Conservation (phyloP, 2,888 invertebrate genomes). For the Drosophila infuscata region DNA sequence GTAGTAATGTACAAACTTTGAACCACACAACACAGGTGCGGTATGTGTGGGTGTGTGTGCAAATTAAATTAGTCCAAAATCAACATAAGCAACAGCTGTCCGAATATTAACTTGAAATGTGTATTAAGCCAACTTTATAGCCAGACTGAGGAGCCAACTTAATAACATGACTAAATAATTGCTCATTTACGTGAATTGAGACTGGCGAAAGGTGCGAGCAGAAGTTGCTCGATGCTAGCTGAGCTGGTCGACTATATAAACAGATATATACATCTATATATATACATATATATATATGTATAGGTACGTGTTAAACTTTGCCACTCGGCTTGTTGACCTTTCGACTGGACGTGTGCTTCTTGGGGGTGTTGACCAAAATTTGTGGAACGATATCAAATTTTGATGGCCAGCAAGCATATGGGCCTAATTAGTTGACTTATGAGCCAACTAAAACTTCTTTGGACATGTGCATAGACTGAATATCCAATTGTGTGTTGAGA, state of each 20-base stretch:
- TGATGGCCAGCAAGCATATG: slow-evolving; percentile 26
- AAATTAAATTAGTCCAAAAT: slow-evolving; percentile 46
- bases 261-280: background rate
- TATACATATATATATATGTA: background rate
- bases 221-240: background rate
- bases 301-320: slow-evolving; percentile 52
- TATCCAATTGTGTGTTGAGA: background rate
- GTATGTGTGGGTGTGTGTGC: background rate
- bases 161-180: slow-evolving; percentile 70
- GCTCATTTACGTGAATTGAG: slow-evolving; percentile 67
- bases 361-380: slow-evolving; percentile 54
- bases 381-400: slow-evolving; percentile 51
- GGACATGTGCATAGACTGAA: background rate
- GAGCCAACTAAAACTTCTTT: slow-evolving; percentile 20
- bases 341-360: slow-evolving; percentile 14
- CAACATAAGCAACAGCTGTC: slow-evolving; percentile 34
- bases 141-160: slow-evolving; percentile 43
- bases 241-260: background rate
- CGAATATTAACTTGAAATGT: slow-evolving; percentile 33
- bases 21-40: background rate
- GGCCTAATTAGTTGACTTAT: slow-evolving; percentile 66
- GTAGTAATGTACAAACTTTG: slow-evolving; percentile 12
- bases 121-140: slow-evolving; percentile 35
- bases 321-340: slow-evolving; percentile 63
- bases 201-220: slow-evolving; percentile 8